Conservation (phyloP, 2,113 vertebrate species). For the Epinephelus lanceolatus region DNA sequence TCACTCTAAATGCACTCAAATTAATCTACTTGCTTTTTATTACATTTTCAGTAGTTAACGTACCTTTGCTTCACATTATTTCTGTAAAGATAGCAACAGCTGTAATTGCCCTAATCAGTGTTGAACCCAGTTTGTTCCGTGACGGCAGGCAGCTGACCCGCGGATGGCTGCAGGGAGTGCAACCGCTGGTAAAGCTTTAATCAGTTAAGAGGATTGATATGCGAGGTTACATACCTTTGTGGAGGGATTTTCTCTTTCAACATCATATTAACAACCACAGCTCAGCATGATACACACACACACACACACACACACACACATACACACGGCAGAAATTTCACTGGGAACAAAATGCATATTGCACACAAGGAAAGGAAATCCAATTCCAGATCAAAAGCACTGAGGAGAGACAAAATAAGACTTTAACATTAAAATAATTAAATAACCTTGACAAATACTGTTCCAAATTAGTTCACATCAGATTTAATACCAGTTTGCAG, state of each 20-base stretch:
- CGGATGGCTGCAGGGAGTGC: constrained; percentile 33
- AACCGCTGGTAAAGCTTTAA: constrained; percentile 69
- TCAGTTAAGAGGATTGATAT: constrained; percentile 78
- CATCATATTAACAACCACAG: constrained; percentile 58
- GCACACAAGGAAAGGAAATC: not conserved
- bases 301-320: not conserved
- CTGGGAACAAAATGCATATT: constrained; percentile 12
- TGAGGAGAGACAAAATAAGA: not conserved
- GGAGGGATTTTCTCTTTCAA: constrained; percentile 70
- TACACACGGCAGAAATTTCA: not conserved
- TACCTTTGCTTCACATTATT: not conserved
- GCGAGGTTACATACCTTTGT: constrained; percentile 66
- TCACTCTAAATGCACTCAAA: not conserved
- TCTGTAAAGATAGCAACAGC: constrained; percentile 2
- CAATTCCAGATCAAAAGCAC: not conserved
- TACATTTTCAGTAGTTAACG: not conserved
- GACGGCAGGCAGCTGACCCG: constrained; percentile 62
- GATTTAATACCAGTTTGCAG: not conserved
- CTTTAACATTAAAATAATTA: not conserved
- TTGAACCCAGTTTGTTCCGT: constrained; percentile 47
- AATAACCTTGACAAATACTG: not conserved
- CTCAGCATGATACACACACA: constrained; percentile 21
- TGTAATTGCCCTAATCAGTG: constrained; percentile 29
- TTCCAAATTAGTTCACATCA: not conserved
- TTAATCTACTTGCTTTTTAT: not conserved